Evolutionary conservation across 1,140 invertebrate species (phyloP), one percentile per base, ranked within the genome.

Genomic region (Drosophila miranda): DNA sequence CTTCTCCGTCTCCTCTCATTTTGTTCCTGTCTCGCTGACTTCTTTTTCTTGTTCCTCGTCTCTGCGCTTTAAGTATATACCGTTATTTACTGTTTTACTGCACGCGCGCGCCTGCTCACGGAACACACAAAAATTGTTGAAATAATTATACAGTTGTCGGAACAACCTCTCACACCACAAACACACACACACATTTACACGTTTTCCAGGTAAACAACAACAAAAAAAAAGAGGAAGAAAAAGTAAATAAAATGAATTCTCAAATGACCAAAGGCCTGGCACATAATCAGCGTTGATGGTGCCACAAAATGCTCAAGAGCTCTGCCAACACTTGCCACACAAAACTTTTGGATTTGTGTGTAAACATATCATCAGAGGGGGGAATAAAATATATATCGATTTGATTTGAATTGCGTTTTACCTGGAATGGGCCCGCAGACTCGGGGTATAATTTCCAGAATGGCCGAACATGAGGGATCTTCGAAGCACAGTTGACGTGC

Each of bases 401-500:
- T 67, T 55, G 43, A 68, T 49, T 55, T 49, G 28, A 26, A 45
- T 38, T 2, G 23, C 19, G 14, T 48, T 21, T 95, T 92, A 97
- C 96, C 96, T 91, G 96, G 93, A 93, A 97, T 96, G 52, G 95
- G 95, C 52, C 96, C 96, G 91, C 96, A 97, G 56, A 97, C 95
- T 73, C 96, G 93, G 26, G 96, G 96, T 82, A 97, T 97, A 73
- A 97, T 96, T 92, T 97, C 95, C 81, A 97, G 91, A 89, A 97
- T 97, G 45, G 96, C 95, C 67, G 95, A 96, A 92, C 96, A 97
- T 61, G 96, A 96, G 30, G 95, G 93, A 92, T 97, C 96, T 89
- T 97, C 96, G 90, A 96, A 96, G 91, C 96, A 97, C 26, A 96
- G 92, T 90, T 97, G 95, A 68, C 96, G 93, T 14, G 96, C 96